These are phyloP conservation scores for Pomacea canaliculata DNA, from an alignment of 2,888 invertebrate genomes.

Conservation along the genomic window DNA sequence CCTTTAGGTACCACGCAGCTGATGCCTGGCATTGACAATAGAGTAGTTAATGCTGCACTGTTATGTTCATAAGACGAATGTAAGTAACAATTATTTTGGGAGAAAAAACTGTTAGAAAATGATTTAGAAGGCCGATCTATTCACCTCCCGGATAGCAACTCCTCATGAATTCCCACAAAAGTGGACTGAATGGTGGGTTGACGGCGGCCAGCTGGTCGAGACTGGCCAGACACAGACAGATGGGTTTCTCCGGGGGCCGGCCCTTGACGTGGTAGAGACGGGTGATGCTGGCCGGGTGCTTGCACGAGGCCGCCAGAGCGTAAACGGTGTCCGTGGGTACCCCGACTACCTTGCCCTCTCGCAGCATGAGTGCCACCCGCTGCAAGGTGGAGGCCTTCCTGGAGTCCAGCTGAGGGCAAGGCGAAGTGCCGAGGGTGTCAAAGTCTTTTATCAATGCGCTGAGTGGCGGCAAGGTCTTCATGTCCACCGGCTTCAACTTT, in stretches of 20 bases:
- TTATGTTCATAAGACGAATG: too few relatives aligned
- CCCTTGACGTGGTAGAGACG: constrained; percentile 46
- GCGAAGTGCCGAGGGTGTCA: constrained; percentile 1
- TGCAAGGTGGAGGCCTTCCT: constrained; percentile 39
- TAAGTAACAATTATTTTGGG: too few relatives aligned
- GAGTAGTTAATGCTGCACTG: neutral
- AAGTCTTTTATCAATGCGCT: too few relatives aligned
- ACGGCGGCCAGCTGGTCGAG: constrained; percentile 46
- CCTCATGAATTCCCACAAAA: constrained; percentile 50
- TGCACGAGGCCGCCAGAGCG: constrained; percentile 44
- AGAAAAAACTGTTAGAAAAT: too few relatives aligned
- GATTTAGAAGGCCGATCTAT: too few relatives aligned
- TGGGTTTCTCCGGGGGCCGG: constrained; percentile 51
- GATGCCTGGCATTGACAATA: constrained; percentile 28
- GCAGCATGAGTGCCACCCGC: constrained; percentile 39
- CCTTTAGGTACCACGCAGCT: constrained; percentile 52
- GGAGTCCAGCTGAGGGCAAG: constrained; percentile 45
- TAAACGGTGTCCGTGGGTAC: constrained; percentile 50
- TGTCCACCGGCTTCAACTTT: too few relatives aligned
- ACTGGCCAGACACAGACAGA: constrained; percentile 48
- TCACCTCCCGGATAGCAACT: constrained; percentile 45
- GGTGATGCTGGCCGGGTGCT: constrained; percentile 40
- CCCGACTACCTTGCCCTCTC: constrained; percentile 44
- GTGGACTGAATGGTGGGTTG: constrained; percentile 42
- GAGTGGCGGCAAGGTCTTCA: too few relatives aligned